Evolutionary conservation across 2,113 vertebrate species (phyloP).

Genomic region (Perognathus longimembris): DNA sequence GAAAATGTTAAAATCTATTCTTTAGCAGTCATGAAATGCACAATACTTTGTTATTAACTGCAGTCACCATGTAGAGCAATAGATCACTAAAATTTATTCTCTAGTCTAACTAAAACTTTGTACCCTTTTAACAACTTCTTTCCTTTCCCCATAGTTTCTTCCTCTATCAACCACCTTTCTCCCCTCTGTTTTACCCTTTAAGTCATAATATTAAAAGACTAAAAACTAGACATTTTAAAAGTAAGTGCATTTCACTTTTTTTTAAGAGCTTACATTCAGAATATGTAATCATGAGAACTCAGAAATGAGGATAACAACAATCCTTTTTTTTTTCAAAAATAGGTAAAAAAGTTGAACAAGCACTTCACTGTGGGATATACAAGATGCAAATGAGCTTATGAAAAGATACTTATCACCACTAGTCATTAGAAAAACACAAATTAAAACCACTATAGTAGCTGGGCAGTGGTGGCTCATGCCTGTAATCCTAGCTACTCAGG

Average conservation of each 20-base stretch:
- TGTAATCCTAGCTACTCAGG: no score
- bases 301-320: background rate
- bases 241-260: conserved; percentile 5
- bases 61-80: no score
- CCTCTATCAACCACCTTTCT: background rate
- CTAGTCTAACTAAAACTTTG: background rate
- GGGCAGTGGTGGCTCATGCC: no score
- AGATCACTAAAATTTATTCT: background rate
- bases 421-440: conserved; percentile 28
- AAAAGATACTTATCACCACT: background rate
- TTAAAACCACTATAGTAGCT: background rate
- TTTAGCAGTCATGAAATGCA: background rate
- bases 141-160: background rate
- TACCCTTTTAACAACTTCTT: background rate
- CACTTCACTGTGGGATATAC: background rate
- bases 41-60: no score
- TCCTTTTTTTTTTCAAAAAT: background rate
- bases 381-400: background rate
- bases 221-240: background rate
- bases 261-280: background rate
- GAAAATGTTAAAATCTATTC: background rate
- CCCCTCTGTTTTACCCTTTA: background rate
- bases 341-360: background rate
- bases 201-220: background rate
- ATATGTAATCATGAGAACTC: background rate